These are phyloP conservation scores for Catharus fuscescens DNA, from an alignment of 2,113 vertebrate genomes.

Conservation along the genomic window DNA sequence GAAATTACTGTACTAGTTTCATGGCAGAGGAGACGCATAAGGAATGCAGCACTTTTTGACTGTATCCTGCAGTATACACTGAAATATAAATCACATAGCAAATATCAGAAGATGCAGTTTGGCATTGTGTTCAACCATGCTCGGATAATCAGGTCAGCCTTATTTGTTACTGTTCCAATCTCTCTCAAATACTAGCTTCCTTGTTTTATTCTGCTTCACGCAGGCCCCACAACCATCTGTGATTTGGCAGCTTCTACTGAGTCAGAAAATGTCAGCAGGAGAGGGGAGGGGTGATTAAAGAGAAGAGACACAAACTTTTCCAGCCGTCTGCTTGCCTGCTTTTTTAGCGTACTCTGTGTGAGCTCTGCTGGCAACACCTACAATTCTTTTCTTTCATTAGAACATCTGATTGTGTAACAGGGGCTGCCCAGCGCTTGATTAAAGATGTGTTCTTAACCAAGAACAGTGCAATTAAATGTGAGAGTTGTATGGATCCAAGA, in stretches of 20 bases:
- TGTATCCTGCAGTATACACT: not conserved
- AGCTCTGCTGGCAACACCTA: slow-evolving; percentile 42
- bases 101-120: not conserved
- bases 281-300: slow-evolving; percentile 7
- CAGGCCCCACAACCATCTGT: slow-evolving; percentile 16
- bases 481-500: not conserved
- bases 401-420: slow-evolving; percentile 5
- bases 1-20: not conserved
- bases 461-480: not conserved
- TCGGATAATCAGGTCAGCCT: slow-evolving; percentile 32
- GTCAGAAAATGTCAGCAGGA: slow-evolving; percentile 36
- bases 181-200: slow-evolving; percentile 32
- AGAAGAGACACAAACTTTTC: slow-evolving; percentile 45
- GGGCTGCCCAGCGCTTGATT: slow-evolving; percentile 9
- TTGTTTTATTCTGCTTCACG: slow-evolving; percentile 1
- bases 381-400: slow-evolving; percentile 10
- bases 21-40: not conserved
- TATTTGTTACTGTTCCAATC: slow-evolving; percentile 32
- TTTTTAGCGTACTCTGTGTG: not conserved
- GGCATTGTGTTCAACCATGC: not conserved
- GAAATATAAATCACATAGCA: not conserved
- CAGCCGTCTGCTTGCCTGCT: not conserved
- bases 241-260: slow-evolving; percentile 40
- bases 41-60: not conserved
- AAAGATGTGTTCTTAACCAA: not conserved